Evolutionary conservation across 2,113 vertebrate species (phyloP).

Genomic region (Oxyruncus cristatus): DNA sequence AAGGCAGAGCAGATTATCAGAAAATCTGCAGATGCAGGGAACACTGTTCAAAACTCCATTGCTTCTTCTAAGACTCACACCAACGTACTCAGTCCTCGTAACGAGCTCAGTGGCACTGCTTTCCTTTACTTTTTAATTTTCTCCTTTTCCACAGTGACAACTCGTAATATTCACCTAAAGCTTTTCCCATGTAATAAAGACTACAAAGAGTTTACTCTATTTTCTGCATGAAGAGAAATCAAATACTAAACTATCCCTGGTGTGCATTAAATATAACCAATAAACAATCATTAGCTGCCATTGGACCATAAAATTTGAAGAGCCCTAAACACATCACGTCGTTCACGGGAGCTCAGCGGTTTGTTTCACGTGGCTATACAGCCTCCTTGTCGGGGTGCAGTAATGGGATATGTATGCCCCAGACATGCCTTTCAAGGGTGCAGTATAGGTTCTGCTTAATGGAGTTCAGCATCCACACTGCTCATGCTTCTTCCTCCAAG

Average conservation of each 20-base stretch:
- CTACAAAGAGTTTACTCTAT: conserved; percentile 50
- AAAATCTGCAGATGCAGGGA: background rate
- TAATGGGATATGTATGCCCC: background rate
- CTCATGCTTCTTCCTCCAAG: background rate
- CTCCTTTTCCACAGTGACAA: conserved; percentile 12
- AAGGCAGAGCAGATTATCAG: background rate
- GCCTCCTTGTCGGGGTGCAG: background rate
- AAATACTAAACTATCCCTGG: conserved; percentile 38
- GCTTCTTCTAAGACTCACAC: background rate
- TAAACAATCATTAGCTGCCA: conserved; percentile 59
- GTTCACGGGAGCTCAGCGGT: background rate
- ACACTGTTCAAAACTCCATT: background rate
- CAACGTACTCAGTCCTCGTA: background rate
- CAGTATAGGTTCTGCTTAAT: background rate
- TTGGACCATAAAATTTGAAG: conserved; percentile 41
- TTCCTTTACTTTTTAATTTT: conserved; percentile 34
- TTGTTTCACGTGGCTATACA: background rate
- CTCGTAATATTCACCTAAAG: background rate
- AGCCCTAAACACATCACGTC: conserved; percentile 11
- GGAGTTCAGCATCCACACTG: background rate
- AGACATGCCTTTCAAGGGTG: background rate
- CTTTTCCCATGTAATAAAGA: conserved; percentile 34
- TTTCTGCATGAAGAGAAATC: conserved; percentile 56
- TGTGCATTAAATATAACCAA: conserved; percentile 62
- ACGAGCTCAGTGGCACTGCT: rapidly evolving